phyloP scores from a whole-genome alignment of 2,888 invertebrate genomes.

The Dynastes grantii region DNA sequence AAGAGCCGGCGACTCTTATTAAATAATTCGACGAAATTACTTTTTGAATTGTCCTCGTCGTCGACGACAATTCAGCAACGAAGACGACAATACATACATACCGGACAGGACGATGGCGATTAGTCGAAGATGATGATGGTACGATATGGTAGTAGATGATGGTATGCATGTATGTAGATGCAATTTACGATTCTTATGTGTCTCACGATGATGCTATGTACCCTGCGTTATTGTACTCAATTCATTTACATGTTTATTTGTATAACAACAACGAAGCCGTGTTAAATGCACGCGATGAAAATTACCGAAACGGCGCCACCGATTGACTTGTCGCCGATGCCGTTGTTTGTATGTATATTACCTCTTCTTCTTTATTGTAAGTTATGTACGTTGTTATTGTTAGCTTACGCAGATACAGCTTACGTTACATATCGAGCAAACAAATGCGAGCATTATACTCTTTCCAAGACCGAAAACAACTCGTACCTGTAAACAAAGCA shows the following conservation, averaged over 20 bases:
- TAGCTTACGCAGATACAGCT: neutral
- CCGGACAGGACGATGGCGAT: neutral
- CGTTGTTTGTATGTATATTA: slow-evolving; percentile 21
- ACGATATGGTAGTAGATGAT: neutral
- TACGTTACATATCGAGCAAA: neutral
- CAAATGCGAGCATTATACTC: neutral
- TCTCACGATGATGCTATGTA: slow-evolving; percentile 36
- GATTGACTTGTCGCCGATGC: slow-evolving; percentile 11
- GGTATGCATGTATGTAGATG: neutral
- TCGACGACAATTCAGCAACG: neutral
- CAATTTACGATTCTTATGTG: neutral
- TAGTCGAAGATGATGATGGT: neutral
- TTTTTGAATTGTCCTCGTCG: slow-evolving; percentile 34
- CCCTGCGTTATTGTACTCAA: slow-evolving; percentile 49
- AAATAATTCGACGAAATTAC: slow-evolving; percentile 48
- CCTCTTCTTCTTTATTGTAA: neutral
- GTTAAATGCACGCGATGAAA: slow-evolving; percentile 45
- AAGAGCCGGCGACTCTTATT: slow-evolving; percentile 36
- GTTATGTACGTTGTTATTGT: neutral
- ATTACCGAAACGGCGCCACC: slow-evolving; percentile 53
- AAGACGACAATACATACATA: neutral
- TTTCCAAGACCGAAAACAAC: neutral
- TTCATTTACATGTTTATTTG: slow-evolving; percentile 43
- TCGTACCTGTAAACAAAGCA: neutral
- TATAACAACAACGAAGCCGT: slow-evolving; percentile 48